phyloP scores from a whole-genome alignment of 2,113 vertebrate genomes.

The Lophura nycthemera region DNA sequence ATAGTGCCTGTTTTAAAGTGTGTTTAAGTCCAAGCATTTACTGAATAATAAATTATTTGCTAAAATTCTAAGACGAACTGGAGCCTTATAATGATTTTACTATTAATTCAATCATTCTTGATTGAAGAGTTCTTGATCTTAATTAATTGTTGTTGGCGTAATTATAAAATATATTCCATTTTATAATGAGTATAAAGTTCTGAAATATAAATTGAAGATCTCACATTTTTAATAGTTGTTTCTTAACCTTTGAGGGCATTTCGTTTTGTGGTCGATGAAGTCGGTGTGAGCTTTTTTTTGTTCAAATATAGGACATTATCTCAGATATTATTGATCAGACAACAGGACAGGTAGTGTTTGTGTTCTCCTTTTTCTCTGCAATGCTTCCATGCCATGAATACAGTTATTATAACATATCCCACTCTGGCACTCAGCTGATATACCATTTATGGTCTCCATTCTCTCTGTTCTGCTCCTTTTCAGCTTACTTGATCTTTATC shows the following conservation, averaged over 20 bases:
- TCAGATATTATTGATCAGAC: not conserved
- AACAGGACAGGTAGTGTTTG: not conserved
- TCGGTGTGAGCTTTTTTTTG: not conserved
- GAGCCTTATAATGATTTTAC: slow-evolving; percentile 49
- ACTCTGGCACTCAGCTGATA: not conserved
- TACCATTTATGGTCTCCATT: not conserved
- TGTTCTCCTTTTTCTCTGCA: not conserved
- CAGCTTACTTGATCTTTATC: not conserved
- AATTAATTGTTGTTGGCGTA: slow-evolving; percentile 64
- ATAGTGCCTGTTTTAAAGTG: not conserved
- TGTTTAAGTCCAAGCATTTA: slow-evolving; percentile 21
- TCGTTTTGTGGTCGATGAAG: slow-evolving; percentile 6
- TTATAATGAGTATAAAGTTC: slow-evolving; percentile 60
- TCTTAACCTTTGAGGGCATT: slow-evolving; percentile 39
- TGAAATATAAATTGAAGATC: slow-evolving; percentile 65
- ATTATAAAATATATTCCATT: slow-evolving; percentile 37
- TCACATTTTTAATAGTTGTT: slow-evolving; percentile 51
- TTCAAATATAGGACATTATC: not conserved
- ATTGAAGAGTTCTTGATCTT: slow-evolving; percentile 18
- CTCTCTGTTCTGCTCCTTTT: not conserved
- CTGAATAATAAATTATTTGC: slow-evolving; percentile 52
- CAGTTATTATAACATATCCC: rapidly evolving
- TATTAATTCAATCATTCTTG: slow-evolving; percentile 61
- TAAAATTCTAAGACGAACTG: not conserved
- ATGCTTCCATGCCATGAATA: not conserved